Evolutionary conservation across 2,888 invertebrate species (phyloP).

Genomic region (Itoplectis maculator): DNA sequence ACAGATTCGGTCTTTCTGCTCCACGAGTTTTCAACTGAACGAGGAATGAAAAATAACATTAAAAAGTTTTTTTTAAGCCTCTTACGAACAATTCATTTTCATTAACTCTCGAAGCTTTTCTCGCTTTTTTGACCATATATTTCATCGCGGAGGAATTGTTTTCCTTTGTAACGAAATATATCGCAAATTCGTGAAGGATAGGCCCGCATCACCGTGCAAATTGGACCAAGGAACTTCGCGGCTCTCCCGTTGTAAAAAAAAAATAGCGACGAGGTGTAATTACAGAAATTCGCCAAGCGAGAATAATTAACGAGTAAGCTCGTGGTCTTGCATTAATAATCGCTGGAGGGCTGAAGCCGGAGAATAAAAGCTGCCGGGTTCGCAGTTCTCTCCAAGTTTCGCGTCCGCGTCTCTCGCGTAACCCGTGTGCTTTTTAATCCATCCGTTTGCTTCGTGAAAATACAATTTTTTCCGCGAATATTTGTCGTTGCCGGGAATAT

Average conservation of each 20-base stretch:
- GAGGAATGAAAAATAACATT: neutral
- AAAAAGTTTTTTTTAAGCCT: constrained; percentile 25
- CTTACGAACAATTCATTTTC: neutral
- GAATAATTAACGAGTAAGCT: constrained; percentile 47
- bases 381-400: constrained; percentile 7
- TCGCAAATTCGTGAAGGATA: neutral
- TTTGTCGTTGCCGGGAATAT: neutral
- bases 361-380: constrained; percentile 25
- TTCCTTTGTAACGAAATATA: neutral
- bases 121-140: neutral
- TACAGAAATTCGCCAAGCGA: constrained; percentile 31
- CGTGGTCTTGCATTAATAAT: constrained; percentile 54
- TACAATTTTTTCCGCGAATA: neutral
- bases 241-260: constrained; percentile 22
- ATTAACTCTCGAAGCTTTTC: neutral
- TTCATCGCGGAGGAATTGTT: neutral
- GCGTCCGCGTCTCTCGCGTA: constrained; percentile 3
- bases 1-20: neutral
- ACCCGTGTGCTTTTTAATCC: neutral
- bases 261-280: constrained; percentile 17
- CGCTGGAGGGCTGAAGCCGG: neutral
- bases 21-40: neutral
- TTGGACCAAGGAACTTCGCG: neutral
- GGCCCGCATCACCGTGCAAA: constrained; percentile 3
- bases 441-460: constrained; percentile 3